These are phyloP conservation scores for Pipistrellus pipistrellus DNA, from an alignment of 2,797 vertebrate genomes.

Conservation along the genomic window DNA sequence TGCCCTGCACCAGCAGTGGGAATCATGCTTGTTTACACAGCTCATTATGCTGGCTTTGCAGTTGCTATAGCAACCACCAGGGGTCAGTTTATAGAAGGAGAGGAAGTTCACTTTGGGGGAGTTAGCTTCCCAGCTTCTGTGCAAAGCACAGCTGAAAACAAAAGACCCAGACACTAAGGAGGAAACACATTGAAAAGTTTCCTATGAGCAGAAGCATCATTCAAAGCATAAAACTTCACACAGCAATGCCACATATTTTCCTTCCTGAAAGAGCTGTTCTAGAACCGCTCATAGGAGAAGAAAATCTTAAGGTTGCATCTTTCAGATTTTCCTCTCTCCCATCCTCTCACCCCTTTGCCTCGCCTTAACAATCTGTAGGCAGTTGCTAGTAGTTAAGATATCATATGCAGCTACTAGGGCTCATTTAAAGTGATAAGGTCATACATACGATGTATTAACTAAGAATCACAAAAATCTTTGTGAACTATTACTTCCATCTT, in stretches of 20 bases:
- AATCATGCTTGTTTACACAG: constrained; percentile 84
- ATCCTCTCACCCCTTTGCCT: background rate
- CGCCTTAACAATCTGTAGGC: background rate
- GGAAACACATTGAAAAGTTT: constrained; percentile 87
- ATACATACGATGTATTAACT: background rate
- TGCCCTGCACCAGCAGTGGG: constrained; percentile 47
- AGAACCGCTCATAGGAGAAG: background rate
- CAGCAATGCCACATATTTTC: constrained; percentile 60
- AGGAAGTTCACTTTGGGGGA: constrained; percentile 88
- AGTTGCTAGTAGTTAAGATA: background rate
- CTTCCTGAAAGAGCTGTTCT: background rate
- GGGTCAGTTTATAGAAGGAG: constrained; percentile 88
- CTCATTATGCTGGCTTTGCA: constrained; percentile 67
- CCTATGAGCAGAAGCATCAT: constrained; percentile 76
- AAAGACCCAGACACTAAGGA: constrained; percentile 82
- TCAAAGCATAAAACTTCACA: constrained; percentile 32
- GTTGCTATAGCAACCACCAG: constrained; percentile 86
- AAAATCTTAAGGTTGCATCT: background rate
- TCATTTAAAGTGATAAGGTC: background rate
- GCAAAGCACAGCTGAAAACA: constrained; percentile 84
- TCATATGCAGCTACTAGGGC: background rate
- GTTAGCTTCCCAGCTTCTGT: constrained; percentile 83
- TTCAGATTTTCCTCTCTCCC: background rate
- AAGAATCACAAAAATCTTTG: background rate
- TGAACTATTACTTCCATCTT: background rate